Evolutionary conservation across 2,888 invertebrate species (phyloP).

Genomic region (Mystacides longicornis): DNA sequence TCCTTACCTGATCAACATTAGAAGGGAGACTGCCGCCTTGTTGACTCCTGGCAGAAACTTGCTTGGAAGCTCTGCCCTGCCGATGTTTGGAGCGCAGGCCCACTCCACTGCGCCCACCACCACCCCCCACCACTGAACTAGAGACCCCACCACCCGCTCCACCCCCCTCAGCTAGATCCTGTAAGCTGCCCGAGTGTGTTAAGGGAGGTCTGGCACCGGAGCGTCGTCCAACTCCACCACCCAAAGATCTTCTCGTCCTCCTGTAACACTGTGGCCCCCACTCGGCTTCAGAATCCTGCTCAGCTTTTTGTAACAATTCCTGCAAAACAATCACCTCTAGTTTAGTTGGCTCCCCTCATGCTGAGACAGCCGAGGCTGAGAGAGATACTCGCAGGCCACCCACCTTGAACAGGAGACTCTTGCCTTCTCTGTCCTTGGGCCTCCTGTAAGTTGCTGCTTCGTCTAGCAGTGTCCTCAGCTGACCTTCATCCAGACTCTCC

Average conservation of each 20-base stretch:
- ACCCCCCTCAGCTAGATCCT: constrained; percentile 55
- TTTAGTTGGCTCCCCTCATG: too few relatives aligned
- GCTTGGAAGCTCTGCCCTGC: constrained; percentile 32
- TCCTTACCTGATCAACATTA: constrained; percentile 35
- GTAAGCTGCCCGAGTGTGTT: constrained; percentile 52
- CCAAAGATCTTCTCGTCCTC: constrained; percentile 41
- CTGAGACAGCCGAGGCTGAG: too few relatives aligned
- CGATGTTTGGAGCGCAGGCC: constrained; percentile 21
- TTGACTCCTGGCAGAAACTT: constrained; percentile 40
- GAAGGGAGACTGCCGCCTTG: constrained; percentile 47
- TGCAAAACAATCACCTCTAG: constrained; percentile 36
- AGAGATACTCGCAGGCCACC: too few relatives aligned
- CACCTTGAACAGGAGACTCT: constrained; percentile 77
- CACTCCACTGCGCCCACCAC: constrained; percentile 49
- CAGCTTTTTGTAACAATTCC: constrained; percentile 70
- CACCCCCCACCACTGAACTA: constrained; percentile 21
- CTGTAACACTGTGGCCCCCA: constrained; percentile 37
- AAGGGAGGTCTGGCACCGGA: constrained; percentile 38
- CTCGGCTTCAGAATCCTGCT: constrained; percentile 62
- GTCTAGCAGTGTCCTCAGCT: constrained; percentile 69
- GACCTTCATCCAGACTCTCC: constrained; percentile 65
- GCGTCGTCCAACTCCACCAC: constrained; percentile 37
- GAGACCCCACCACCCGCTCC: constrained; percentile 36
- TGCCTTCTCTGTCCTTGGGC: constrained; percentile 78
- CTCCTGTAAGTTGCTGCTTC: constrained; percentile 80